A percentile compares a stretch with the other conserved stretches of the same genome.
Conservation (phyloP, 2,797 vertebrate genomes). For the Microctenopoma stevenorrisi region DNA sequence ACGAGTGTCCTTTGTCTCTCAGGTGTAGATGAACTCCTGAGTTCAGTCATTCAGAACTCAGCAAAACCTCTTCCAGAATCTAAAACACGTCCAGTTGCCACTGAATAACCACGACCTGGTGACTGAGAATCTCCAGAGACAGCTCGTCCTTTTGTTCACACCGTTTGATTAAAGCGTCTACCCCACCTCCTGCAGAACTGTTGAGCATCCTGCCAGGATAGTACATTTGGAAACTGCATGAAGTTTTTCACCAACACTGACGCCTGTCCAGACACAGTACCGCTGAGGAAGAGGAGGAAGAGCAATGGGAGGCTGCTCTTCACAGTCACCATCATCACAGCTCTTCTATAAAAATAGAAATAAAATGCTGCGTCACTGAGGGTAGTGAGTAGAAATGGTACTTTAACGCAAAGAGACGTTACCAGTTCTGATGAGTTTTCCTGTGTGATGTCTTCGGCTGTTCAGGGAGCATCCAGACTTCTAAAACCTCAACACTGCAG, state of each 20-base stretch:
- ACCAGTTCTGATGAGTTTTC: neutral
- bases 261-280: neutral
- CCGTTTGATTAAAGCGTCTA: too few relatives aligned
- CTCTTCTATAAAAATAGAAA: neutral
- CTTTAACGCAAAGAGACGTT: neutral
- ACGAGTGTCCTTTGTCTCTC: too few relatives aligned
- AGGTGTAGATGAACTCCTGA: too few relatives aligned
- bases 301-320: neutral
- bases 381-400: too few relatives aligned
- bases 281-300: constrained; percentile 9
- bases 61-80: too few relatives aligned
- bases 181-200: constrained; percentile 23
- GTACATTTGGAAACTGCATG: fast-evolving
- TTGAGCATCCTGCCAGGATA: constrained; percentile 6
- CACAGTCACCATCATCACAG: neutral
- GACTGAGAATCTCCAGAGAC: too few relatives aligned
- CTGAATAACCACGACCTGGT: too few relatives aligned
- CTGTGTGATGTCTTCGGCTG: too few relatives aligned
- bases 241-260: neutral
- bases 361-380: neutral
- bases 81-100: too few relatives aligned
- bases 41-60: too few relatives aligned
- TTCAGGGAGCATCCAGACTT: neutral
- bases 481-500: neutral
- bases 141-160: too few relatives aligned